phyloP scores from a whole-genome alignment of 1,140 invertebrate genomes.

The Callitettix versicolor region DNA sequence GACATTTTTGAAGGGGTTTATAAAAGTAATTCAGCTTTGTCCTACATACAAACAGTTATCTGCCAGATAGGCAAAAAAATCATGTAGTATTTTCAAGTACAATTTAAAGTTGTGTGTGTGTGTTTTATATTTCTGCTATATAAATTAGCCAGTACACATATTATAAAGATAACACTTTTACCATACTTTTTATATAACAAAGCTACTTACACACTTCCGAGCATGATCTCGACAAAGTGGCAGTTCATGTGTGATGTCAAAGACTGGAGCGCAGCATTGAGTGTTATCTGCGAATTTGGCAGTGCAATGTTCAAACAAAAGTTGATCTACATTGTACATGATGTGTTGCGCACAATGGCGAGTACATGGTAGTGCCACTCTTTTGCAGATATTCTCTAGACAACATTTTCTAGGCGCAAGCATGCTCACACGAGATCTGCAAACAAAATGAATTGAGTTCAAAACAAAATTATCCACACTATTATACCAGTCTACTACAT shows the following conservation, averaged over 20 bases:
- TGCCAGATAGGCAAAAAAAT: too few species aligned
- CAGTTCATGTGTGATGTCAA: conserved; percentile 72
- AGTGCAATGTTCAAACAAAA: conserved; percentile 80
- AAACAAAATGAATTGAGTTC: neutral
- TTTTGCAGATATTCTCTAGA: conserved; percentile 17
- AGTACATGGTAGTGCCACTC: conserved; percentile 60
- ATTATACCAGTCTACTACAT: too few species aligned
- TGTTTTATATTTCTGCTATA: too few species aligned
- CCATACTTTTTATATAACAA: neutral
- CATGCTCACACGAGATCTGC: conserved; percentile 5
- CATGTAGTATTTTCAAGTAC: too few species aligned
- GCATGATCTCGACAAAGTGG: conserved; percentile 76
- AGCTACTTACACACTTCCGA: conserved; percentile 27
- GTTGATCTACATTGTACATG: conserved; percentile 75
- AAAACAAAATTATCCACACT: neutral
- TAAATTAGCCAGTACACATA: too few species aligned
- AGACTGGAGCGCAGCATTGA: conserved; percentile 77
- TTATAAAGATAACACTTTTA: too few species aligned
- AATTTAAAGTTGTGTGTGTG: too few species aligned
- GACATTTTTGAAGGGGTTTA: too few species aligned
- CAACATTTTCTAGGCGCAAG: conserved; percentile 14
- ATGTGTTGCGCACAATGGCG: conserved; percentile 78
- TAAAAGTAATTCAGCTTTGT: too few species aligned
- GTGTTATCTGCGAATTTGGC: conserved; percentile 79
- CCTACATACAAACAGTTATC: too few species aligned